A percentile compares a stretch with the other conserved stretches of the same genome.
Evolutionary conservation across 2,113 vertebrate genomes (phyloP).

Genomic region (human): GRCh38 chr4:133583001-133583500

Average conservation of each 20-base stretch:
- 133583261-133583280: neutral
- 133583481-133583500: neutral
- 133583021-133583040: neutral
- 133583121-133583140: neutral
- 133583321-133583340: neutral
- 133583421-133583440: neutral
- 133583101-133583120: neutral
- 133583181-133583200: neutral
- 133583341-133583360: neutral
- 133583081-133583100: neutral
- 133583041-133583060: neutral
- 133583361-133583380: neutral
- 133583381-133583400: neutral
- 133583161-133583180: too few relatives aligned
- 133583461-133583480: neutral
- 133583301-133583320: neutral
- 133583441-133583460: neutral
- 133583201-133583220: neutral
- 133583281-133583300: neutral
- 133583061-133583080: neutral
- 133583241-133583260: neutral
- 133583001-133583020: neutral
- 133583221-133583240: neutral
- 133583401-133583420: neutral
- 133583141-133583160: neutral